Evolutionary conservation across 2,797 vertebrate genomes (phyloP).

Genomic region (Lophius americanus): DNA sequence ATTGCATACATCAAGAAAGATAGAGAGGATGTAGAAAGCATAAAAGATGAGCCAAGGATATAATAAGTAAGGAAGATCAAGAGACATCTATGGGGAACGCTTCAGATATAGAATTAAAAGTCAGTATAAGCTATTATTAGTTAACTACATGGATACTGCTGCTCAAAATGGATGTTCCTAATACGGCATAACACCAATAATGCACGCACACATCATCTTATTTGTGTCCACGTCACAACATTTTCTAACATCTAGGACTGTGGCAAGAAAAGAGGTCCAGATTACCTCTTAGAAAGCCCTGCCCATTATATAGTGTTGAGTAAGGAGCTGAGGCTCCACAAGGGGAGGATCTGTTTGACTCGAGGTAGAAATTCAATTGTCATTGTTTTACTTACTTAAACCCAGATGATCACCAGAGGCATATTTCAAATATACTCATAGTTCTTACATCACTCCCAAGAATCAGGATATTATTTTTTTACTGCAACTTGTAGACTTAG

Average conservation of each 20-base stretch:
- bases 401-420: too few species aligned
- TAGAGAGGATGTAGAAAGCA: background rate
- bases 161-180: background rate
- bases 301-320: too few species aligned
- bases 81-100: background rate
- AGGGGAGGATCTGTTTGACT: too few species aligned
- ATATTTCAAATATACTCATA: too few species aligned
- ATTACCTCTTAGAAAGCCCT: too few species aligned
- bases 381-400: too few species aligned
- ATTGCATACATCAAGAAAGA: background rate
- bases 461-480: too few species aligned
- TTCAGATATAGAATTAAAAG: background rate
- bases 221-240: background rate
- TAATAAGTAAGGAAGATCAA: background rate
- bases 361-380: too few species aligned
- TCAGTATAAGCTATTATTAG: background rate
- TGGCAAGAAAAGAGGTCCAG: background rate
- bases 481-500: too few species aligned
- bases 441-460: too few species aligned
- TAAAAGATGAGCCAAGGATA: background rate
- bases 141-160: background rate
- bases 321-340: too few species aligned
- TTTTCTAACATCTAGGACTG: background rate
- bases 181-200: conserved; percentile 6
- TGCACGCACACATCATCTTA: background rate